These are phyloP conservation scores for Scrobipalpa atriplicella DNA, from an alignment of 2,888 invertebrate genomes.

Conservation along the genomic window DNA sequence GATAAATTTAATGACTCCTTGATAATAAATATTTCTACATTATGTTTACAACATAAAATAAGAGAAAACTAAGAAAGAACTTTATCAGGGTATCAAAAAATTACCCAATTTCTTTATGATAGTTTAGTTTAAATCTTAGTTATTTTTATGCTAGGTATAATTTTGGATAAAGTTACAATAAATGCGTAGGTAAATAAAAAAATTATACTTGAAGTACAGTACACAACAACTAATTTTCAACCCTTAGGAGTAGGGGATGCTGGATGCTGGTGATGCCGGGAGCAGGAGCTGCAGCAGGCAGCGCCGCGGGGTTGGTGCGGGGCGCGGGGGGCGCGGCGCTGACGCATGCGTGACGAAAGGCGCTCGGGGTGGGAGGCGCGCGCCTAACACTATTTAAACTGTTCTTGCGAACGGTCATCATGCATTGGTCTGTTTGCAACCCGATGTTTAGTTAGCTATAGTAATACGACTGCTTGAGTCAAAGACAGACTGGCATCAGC, in stretches of 20 bases:
- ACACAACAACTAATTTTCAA: too few relatives aligned
- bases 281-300: background rate
- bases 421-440: conserved; percentile 88
- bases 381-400: conserved; percentile 85
- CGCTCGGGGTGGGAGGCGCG: conserved; percentile 80
- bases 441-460: conserved; percentile 84
- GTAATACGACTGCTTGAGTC: conserved; percentile 81
- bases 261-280: conserved; percentile 17
- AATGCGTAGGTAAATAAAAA: too few relatives aligned
- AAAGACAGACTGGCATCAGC: conserved; percentile 82
- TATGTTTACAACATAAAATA: too few relatives aligned
- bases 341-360: conserved; percentile 85
- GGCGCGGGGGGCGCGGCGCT: conserved; percentile 65
- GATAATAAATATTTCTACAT: too few relatives aligned
- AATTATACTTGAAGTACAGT: too few relatives aligned
- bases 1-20: too few relatives aligned
- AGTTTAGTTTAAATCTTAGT: too few relatives aligned
- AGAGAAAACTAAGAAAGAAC: too few relatives aligned
- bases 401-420: conserved; percentile 84
- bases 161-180: too few relatives aligned
- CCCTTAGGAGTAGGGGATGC: background rate
- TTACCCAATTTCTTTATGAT: too few relatives aligned
- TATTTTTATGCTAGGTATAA: too few relatives aligned
- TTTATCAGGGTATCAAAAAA: too few relatives aligned
- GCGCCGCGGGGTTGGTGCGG: conserved; percentile 37